A percentile compares a stretch with the other conserved stretches of the same genome.
Evolutionary conservation across 2,797 vertebrate genomes (phyloP).

Genomic region (Ciconia nigra): DNA sequence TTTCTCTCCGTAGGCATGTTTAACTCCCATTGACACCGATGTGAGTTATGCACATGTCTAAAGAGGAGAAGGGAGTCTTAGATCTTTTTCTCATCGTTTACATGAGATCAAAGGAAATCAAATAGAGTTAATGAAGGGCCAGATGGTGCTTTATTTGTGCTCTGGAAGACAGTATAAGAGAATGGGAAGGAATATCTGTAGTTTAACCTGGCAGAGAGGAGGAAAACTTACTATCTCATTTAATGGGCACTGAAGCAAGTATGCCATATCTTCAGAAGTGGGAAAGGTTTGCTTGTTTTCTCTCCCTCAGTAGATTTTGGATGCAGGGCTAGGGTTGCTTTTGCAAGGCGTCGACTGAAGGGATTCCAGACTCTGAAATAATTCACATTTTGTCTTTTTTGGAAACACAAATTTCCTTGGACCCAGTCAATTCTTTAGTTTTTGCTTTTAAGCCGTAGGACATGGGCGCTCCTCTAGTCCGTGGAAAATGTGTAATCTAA

Average conservation of each 20-base stretch:
- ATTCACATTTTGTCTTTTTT: conserved; percentile 35
- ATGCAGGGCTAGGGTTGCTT: neutral
- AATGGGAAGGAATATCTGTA: conserved; percentile 24
- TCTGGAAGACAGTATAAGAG: conserved; percentile 41
- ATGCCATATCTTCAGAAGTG: conserved; percentile 36
- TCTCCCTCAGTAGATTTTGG: conserved; percentile 33
- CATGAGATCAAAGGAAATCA: conserved; percentile 70
- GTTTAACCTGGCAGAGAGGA: conserved; percentile 61
- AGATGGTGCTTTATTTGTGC: conserved; percentile 67
- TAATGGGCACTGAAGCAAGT: conserved; percentile 36
- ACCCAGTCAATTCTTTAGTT: neutral
- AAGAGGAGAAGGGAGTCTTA: conserved; percentile 57
- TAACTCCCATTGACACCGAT: conserved; percentile 61
- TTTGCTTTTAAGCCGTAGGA: conserved; percentile 15
- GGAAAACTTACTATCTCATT: conserved; percentile 39
- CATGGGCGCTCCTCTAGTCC: neutral
- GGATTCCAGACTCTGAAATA: conserved; percentile 57
- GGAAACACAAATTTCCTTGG: conserved; percentile 13
- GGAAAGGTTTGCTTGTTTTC: conserved; percentile 52
- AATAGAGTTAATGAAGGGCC: conserved; percentile 68
- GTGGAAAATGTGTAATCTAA: conserved; percentile 54
- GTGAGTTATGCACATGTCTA: conserved; percentile 72
- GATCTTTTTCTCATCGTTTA: conserved; percentile 71
- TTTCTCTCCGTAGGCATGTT: conserved; percentile 58
- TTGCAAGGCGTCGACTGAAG: neutral